Percentiles rank a stretch among this genome's conserved stretches.
phyloP scores from a whole-genome alignment of 2,888 invertebrate genomes.

The Ochropleura leucogaster region DNA sequence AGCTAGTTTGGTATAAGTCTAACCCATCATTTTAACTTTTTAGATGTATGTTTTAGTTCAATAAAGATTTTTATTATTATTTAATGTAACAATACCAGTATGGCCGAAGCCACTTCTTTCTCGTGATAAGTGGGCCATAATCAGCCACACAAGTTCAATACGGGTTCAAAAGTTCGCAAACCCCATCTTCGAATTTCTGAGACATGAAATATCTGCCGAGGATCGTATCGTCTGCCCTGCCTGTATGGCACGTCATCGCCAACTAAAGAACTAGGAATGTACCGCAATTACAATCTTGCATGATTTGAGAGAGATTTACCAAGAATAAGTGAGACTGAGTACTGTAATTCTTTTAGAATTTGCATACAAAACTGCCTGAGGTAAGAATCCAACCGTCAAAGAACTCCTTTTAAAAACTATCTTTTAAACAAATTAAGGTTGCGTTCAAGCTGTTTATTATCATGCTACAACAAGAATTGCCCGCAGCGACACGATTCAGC shows the following conservation, averaged over 20 bases:
- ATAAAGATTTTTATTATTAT: too few species aligned
- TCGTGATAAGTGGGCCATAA: background rate
- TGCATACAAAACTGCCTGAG: background rate
- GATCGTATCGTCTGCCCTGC: background rate
- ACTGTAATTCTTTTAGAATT: background rate
- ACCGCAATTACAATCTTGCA: background rate
- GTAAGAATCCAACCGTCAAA: background rate
- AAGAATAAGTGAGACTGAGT: background rate
- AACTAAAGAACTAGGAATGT: background rate
- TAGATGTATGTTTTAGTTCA: too few species aligned
- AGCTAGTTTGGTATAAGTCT: too few species aligned
- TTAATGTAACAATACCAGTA: background rate
- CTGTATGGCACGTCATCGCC: background rate
- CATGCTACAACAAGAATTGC: slow-evolving; percentile 20
- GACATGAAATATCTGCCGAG: background rate
- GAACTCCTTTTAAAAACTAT: background rate
- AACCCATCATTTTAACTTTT: too few species aligned
- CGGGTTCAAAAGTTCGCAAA: background rate
- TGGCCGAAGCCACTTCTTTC: background rate
- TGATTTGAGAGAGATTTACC: background rate
- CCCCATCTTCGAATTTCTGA: background rate
- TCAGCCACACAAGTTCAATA: background rate
- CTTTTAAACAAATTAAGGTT: slow-evolving; percentile 33
- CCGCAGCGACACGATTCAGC: slow-evolving; percentile 15
- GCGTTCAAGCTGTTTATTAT: slow-evolving; percentile 16